Conservation (phyloP, 53 echinoderm and acorn worm species). For the Luidia sarsii region DNA sequence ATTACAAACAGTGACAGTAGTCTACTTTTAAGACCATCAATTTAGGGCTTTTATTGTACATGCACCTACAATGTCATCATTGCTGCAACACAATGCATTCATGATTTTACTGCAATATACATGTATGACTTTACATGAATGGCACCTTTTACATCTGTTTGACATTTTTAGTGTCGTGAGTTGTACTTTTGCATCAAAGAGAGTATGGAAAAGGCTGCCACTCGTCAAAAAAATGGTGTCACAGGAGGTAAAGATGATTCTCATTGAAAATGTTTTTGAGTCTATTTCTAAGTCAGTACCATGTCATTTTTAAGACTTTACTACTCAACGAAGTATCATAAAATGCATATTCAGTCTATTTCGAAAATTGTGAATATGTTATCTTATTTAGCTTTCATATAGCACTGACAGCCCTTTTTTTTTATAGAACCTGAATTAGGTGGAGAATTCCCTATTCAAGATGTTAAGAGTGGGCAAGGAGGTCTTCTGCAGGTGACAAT, state of each 20-base stretch:
- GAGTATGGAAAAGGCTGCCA: slow-evolving; percentile 99
- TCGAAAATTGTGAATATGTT: not conserved
- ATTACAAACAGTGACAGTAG: too few relatives aligned
- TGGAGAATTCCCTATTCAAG: slow-evolving; percentile 96
- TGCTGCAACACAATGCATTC: too few relatives aligned
- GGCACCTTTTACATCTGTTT: too few relatives aligned
- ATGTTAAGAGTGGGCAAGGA: slow-evolving; percentile 92
- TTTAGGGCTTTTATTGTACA: not conserved
- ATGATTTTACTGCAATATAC: too few relatives aligned
- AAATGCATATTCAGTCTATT: too few relatives aligned
- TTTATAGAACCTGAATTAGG: slow-evolving; percentile 90
- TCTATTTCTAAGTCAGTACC: too few relatives aligned
- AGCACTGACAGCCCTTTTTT: slow-evolving; percentile 6
- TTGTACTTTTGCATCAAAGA: slow-evolving; percentile 96
- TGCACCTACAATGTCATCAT: too few relatives aligned
- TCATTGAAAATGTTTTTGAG: too few relatives aligned
- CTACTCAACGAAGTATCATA: too few relatives aligned
- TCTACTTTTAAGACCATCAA: too few relatives aligned
- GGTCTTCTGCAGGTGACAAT: slow-evolving; percentile 95
- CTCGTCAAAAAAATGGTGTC: slow-evolving; percentile 93
- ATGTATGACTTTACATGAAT: too few relatives aligned
- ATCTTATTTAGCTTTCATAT: not conserved
- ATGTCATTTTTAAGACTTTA: too few relatives aligned
- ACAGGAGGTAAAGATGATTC: slow-evolving; percentile 85
- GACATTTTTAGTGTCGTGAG: slow-evolving; percentile 80